Conservation (phyloP, 2,797 vertebrate species). For the Nannoperca australis region DNA sequence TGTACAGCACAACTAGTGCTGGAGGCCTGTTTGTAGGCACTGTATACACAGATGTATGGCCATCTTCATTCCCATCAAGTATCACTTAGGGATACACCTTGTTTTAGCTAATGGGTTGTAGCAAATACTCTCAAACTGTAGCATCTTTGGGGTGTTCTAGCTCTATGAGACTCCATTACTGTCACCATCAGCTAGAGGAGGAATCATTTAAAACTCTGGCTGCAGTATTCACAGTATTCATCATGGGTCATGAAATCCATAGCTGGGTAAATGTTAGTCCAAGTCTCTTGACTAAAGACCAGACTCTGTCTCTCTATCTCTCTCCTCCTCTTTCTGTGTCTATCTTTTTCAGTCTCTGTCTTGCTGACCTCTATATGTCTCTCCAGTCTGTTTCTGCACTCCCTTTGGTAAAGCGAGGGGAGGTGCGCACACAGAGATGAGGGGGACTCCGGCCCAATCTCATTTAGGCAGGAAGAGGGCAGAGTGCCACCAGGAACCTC, state of each 20-base stretch:
- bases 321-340: slow-evolving; percentile 1
- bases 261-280: slow-evolving; percentile 55
- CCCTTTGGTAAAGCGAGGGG: slow-evolving; percentile 36
- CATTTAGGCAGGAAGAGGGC: slow-evolving; percentile 61
- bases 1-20: slow-evolving; percentile 66
- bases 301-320: background rate
- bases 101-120: slow-evolving; percentile 71
- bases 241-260: slow-evolving; percentile 50
- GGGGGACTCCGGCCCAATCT: slow-evolving; percentile 52
- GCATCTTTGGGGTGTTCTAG: slow-evolving; percentile 50
- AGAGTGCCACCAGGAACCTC: slow-evolving; percentile 66
- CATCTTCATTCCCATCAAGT: slow-evolving; percentile 75
- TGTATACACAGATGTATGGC: slow-evolving; percentile 70
- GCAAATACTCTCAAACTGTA: slow-evolving; percentile 57
- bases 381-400: slow-evolving; percentile 38
- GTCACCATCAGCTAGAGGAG: slow-evolving; percentile 39
- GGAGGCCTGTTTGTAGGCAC: slow-evolving; percentile 72
- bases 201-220: slow-evolving; percentile 32
- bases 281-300: slow-evolving; percentile 45
- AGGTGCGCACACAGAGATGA: slow-evolving; percentile 44
- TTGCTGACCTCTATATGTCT: slow-evolving; percentile 46
- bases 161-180: slow-evolving; percentile 56
- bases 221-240: slow-evolving; percentile 33
- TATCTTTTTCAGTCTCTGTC: slow-evolving; percentile 35
- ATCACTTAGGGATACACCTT: slow-evolving; percentile 75